Evolutionary conservation across 2,888 invertebrate species (phyloP), one percentile per base, ranked within the genome.

Genomic region (Rutpela maculata): DNA sequence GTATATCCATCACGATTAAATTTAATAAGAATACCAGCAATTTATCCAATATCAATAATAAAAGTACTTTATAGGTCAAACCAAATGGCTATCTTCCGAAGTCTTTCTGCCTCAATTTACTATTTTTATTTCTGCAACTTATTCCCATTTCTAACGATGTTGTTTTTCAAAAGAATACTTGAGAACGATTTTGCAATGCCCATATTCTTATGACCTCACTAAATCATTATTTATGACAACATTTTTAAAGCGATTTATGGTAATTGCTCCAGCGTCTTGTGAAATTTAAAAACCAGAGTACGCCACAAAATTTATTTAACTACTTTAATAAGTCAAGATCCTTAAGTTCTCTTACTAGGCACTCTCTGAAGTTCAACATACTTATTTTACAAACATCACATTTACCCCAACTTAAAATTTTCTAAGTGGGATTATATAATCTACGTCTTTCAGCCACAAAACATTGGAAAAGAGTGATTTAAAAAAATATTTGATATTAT

Each of bases 291-390:
- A 15, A 15, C 10, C 7, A 12, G 57, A 19, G 57, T 19, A 4
- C 22, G 7, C 59, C 43, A 12, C 43, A 43, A 43, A 43, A 43
- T 63, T 35, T 63, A 35, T 63, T 38, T 11, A 38, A 18, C 63
- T 38, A 63, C 35, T 35, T 63, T 38, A 63, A 63, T 63, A 63
- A 63, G 31, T 35, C 31, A 35, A 35, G 31, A 35, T 38, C 38
- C 63, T 10, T 63, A 63, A 38, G 35, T 38, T 63, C 31, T 38
- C 38, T 63, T 38, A 35, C 17, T 63, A 63, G 38, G 35, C 38
- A 63, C 63, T 63, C 38, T 17, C 63, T 63, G 38, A 38, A 17
- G 17, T 17, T n/a, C 31, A 35, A 63, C 31, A n/a, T 63, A 18
- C 18, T 38, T 63, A 63, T 63, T 63, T 63, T 38, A 18, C 31